Conservation (phyloP, 2,113 vertebrate species). For the Oncorhynchus masou region DNA sequence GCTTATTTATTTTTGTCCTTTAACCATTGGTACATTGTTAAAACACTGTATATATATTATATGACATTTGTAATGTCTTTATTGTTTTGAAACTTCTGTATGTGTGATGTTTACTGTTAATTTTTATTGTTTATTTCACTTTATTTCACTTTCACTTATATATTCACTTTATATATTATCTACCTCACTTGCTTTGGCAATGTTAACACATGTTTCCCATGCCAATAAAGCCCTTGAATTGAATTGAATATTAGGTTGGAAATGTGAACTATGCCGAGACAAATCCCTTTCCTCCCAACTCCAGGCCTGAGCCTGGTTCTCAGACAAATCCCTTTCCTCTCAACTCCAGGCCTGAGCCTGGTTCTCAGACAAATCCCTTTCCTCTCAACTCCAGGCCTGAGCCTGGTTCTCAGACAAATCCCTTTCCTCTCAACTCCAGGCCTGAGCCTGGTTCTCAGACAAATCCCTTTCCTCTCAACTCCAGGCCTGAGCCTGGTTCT, state of each 20-base stretch:
- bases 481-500: conserved; percentile 13
- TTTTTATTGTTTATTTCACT: too few relatives aligned
- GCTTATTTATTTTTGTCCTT: too few relatives aligned
- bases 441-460: conserved; percentile 25
- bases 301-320: conserved; percentile 31
- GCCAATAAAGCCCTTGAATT: too few relatives aligned
- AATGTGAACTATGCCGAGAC: conserved; percentile 42
- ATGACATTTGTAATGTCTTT: too few relatives aligned
- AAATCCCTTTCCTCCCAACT: conserved; percentile 41
- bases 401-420: conserved; percentile 35
- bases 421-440: conserved; percentile 36
- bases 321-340: conserved; percentile 39
- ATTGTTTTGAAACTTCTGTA: too few relatives aligned
- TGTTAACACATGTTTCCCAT: too few relatives aligned
- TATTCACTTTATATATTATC: too few relatives aligned
- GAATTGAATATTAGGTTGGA: conserved; percentile 29
- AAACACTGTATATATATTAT: too few relatives aligned
- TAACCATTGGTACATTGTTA: too few relatives aligned
- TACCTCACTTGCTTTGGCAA: too few relatives aligned
- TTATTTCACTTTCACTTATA: too few relatives aligned
- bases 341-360: conserved; percentile 24
- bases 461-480: conserved; percentile 40
- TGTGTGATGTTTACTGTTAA: too few relatives aligned
- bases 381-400: conserved; percentile 25
- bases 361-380: conserved; percentile 40